Evolutionary conservation across 2,113 vertebrate species (phyloP), one percentile per base, ranked within the genome.

Genomic region (Semicossyphus pulcher): DNA sequence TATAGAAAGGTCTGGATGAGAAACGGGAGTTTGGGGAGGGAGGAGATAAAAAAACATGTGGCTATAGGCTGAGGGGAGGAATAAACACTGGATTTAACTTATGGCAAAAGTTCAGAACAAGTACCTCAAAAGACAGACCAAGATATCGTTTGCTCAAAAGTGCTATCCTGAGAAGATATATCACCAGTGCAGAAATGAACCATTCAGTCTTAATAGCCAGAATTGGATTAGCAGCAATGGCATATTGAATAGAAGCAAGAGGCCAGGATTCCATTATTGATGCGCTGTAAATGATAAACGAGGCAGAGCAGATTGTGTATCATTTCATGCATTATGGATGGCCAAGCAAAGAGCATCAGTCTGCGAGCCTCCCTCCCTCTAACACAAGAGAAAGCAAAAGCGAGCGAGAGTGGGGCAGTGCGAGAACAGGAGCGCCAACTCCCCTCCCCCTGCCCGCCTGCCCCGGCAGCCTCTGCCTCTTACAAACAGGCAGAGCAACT

Each of bases 241-340:
- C 80, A 73, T 74, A 76, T 61, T 87, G 81, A 89, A 88, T 81
- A 80, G 81, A 80, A 72, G 85, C 72, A 72, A 83, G 71, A 70
- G 86, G 85, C 65, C 82, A 76, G 71, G 53, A 60, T 65, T 94
- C 47, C 62, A 94, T 94, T 93, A 94, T 94, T 94, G 86, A 94
- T 94, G 91, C 10, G 61, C 71, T 93, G 88, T 93, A 92, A 94
- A 94, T 93, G 93, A 94, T 93, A 87, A 88, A 94, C 76, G 90
- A 94, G 89, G 91, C 87, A 26, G 83, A 92, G 86, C 92, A 93
- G 92, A 93, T 93, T 93, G 93, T 86, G 90, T 92, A 88, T 92
- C 92, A 67, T 81, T 84, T 84, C 78, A 93, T 94, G 57, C 74
- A 94, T 94, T 90, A 94, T 94, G 87, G 69, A 94, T 89, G 78